Evolutionary conservation across 2,888 invertebrate species (phyloP), one percentile per base, ranked within the genome.

Genomic region (Eueremaeus valkanovi): DNA sequence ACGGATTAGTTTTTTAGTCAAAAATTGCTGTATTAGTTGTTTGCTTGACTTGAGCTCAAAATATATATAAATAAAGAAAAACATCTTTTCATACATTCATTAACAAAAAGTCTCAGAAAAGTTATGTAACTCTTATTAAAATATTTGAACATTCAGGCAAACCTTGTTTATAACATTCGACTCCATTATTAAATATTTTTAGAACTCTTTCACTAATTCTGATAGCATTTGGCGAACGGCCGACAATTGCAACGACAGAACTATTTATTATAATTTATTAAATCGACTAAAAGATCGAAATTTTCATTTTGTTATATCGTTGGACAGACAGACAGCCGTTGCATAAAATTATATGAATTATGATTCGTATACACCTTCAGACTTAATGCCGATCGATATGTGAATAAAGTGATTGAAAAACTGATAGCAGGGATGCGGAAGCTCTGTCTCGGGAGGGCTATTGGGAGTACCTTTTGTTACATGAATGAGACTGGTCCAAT

Each of bases 301-400:
- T 16, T 55, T 16, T 24, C 8, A 24, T 24, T 21, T 27, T 55
- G 24, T 55, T 24, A 45, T 45, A 16, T 18, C 9, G 58, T 58
- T 29, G 58, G 63, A 66, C 63, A 66, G 63, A n/a, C 63, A 31
- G 63, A 66, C 63, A 66, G 63, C 36, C 63, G 63, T 66, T 33
- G 63, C 63, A 66, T 66, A 66, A n/a, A 40, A 66, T 66, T 58
- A 21, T 36, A 9, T 58, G 11, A n/a, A n/a, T 31, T 2, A 16
- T 29, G 21, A 58, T 16, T 29, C 58, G 29, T 58, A 58, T 29
- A 58, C 58, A 58, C 58, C 58, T 58, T 31, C 58, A 58, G 31
- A 24, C 58, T 29, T 58, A 18, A 58, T 8, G 31, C 58, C 29
- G 58, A 18, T 58, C 58, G 58, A 58, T 58, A 58, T 58, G n/a